Base-by-base conservation (phyloP, 2,797 vertebrate genomes). In the Aldrovandia affinis region DNA sequence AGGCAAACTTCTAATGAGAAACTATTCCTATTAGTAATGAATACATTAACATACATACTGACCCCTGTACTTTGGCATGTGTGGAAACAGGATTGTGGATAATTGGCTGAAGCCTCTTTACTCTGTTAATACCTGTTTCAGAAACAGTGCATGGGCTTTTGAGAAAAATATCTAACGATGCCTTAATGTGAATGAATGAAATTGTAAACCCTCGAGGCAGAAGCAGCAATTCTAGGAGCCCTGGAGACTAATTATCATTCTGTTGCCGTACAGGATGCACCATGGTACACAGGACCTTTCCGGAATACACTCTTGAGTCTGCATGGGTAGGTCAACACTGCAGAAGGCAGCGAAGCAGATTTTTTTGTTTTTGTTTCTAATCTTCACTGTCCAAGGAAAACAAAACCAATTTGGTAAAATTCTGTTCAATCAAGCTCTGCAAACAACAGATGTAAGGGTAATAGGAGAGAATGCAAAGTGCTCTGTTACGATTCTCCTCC, bases 371-470 rank as follows among this genome's bases (percentile, higher is more conserved):
- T n/a, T n/a, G n/a, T n/a, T 22, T 77, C 42, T 47, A 3, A 10
- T 77, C 73, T 47, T 77, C 42, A 77, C 39, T 25, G 42, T 44
- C 73, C 42, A 44, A 77, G 73, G 22, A 44, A 77, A 77, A 77
- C 18, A 77, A 77, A 42, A 20, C 6, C 9, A 6, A 1, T 47
- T 47, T 25, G 39, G 42, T 44, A 18, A 77, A n/a, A 77, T 47
- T 9, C 25, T 39, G 22, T 77, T 47, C 39, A 77, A 33, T 77
- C 20, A 77, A 25, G 22, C 73, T 47, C 73, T 77, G 39, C 73
- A 77, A n/a, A 77, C 73, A 77, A 47, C 36, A 44, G 14, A 70
- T 20, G 33, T 70, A 36, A 70, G 3, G 12, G 7, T n/a, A 39
- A 77, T 77, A 25, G 39, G 8, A 4, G 73, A 42, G 30, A n/a